Conservation (phyloP, 2,888 invertebrate genomes). For the Hypercompe scribonia region DNA sequence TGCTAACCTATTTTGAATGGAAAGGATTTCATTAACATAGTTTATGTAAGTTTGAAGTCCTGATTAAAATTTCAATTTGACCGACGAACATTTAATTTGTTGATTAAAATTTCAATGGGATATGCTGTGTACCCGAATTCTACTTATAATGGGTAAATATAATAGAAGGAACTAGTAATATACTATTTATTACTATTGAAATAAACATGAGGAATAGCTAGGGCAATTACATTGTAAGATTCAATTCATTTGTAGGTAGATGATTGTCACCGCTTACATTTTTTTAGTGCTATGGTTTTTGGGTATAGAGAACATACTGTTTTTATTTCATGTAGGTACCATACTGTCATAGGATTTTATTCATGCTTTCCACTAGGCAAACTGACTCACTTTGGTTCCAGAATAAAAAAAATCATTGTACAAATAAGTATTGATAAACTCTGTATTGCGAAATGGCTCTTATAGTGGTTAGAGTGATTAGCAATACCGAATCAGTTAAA, state of each 20-base stretch:
- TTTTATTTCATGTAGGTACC: not conserved
- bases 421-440: too few species aligned
- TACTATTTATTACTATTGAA: not conserved
- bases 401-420: too few species aligned
- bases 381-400: too few species aligned
- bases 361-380: too few species aligned
- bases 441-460: not conserved
- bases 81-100: not conserved
- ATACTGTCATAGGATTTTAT: too few species aligned
- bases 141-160: not conserved
- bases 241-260: not conserved
- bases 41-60: constrained; percentile 1
- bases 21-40: constrained; percentile 3
- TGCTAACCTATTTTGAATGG: constrained; percentile 7
- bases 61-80: not conserved
- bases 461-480: not conserved
- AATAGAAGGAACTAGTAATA: not conserved
- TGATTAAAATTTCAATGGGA: not conserved
- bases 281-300: not conserved
- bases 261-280: too few species aligned
- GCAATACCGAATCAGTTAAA: not conserved
- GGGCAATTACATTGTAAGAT: not conserved
- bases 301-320: not conserved
- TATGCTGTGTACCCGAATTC: not conserved
- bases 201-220: not conserved